A percentile compares a stretch with the other conserved stretches of the same genome.
Conservation (phyloP, 1,140 invertebrate species). For the Tachypleus tridentatus region DNA sequence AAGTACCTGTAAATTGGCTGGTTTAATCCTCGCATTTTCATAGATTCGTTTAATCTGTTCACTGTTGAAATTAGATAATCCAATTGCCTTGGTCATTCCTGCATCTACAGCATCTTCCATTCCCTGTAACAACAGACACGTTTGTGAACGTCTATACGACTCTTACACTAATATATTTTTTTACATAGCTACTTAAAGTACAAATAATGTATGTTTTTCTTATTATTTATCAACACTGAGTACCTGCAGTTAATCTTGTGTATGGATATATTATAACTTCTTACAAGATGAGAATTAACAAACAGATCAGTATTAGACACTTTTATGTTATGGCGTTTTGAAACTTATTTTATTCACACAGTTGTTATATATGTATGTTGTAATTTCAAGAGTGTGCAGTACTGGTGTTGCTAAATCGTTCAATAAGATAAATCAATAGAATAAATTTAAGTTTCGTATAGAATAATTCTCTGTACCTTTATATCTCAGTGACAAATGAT, state of each 20-base stretch:
- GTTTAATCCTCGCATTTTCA: slow-evolving; percentile 52
- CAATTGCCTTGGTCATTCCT: slow-evolving; percentile 61
- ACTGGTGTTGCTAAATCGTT: too few species aligned
- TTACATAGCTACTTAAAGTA: not conserved
- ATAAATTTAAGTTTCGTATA: too few species aligned
- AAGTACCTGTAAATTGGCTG: slow-evolving; percentile 32
- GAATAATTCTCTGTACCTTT: too few species aligned
- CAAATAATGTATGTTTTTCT: not conserved
- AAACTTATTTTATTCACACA: too few species aligned
- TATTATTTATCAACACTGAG: not conserved
- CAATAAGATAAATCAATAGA: too few species aligned
- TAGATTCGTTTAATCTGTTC: slow-evolving; percentile 62
- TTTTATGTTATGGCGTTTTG: too few species aligned
- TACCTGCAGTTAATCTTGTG: not conserved
- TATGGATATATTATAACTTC: not conserved
- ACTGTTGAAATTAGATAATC: slow-evolving; percentile 81
- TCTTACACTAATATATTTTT: too few species aligned
- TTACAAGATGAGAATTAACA: not conserved
- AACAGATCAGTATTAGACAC: too few species aligned
- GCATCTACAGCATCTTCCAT: slow-evolving; percentile 61
- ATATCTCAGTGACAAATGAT: too few species aligned
- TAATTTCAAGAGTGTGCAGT: too few species aligned
- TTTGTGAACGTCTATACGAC: too few species aligned
- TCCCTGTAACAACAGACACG: slow-evolving; percentile 35
- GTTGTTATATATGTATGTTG: too few species aligned